These are phyloP conservation scores for Germaria angustata DNA, from an alignment of 2,888 invertebrate species.

Conservation along the genomic window DNA sequence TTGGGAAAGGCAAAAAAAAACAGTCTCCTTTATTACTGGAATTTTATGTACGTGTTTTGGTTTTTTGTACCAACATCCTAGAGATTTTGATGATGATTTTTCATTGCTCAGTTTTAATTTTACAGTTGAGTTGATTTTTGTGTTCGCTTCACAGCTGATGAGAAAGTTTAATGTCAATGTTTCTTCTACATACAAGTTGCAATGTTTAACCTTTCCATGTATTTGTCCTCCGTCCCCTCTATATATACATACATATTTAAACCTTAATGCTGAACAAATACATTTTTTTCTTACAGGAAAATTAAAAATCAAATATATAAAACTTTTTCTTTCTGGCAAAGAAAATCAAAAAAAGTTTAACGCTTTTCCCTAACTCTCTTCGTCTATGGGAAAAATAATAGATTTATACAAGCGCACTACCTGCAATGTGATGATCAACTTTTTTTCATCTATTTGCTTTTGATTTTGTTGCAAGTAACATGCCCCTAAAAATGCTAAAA, in stretches of 20 bases:
- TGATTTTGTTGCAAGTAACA: neutral
- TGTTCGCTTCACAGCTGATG: conserved; percentile 71
- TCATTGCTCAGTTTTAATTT: conserved; percentile 79
- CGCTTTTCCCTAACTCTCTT: neutral
- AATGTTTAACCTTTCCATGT: conserved; percentile 41
- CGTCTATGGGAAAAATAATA: conserved; percentile 13
- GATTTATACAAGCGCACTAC: conserved; percentile 31
- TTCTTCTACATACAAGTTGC: conserved; percentile 30
- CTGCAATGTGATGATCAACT: conserved; percentile 23
- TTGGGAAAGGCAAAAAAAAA: conserved; percentile 2
- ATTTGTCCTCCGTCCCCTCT: neutral
- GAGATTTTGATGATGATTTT: conserved; percentile 76
- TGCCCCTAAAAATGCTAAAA: neutral
- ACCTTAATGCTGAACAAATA: neutral
- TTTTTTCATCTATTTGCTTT: neutral
- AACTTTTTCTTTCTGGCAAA: neutral
- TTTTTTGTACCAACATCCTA: conserved; percentile 55
- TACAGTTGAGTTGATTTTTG: conserved; percentile 77
- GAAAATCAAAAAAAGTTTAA: conserved; percentile 8
- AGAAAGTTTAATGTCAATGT: conserved; percentile 70
- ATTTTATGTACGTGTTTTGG: conserved; percentile 19
- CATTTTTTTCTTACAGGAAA: conserved; percentile 20
- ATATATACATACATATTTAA: too few species aligned
- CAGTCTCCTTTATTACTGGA: conserved; percentile 50
- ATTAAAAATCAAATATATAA: conserved; percentile 33